Conservation (phyloP, 2,113 vertebrate species). For the Rutilus rutilus region DNA sequence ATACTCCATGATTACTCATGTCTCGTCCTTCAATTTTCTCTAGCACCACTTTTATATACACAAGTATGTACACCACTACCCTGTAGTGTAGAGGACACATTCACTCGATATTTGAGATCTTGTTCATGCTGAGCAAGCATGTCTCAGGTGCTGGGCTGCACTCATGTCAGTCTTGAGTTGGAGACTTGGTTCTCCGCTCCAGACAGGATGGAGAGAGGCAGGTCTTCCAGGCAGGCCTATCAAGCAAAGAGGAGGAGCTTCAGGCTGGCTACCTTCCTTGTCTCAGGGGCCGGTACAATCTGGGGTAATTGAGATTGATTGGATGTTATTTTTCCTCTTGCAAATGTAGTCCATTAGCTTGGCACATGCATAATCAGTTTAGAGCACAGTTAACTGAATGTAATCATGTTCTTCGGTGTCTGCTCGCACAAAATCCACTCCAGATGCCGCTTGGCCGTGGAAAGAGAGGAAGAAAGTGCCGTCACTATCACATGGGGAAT, state of each 20-base stretch:
- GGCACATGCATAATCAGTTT: slow-evolving; percentile 99
- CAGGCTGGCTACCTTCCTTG: slow-evolving; percentile 82
- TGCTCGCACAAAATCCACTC: slow-evolving; percentile 97
- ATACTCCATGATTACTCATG: not conserved
- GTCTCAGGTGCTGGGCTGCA: slow-evolving; percentile 48
- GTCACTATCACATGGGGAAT: slow-evolving; percentile 81
- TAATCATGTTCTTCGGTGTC: slow-evolving; percentile 99
- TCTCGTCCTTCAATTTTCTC: not conserved
- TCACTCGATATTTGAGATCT: not conserved
- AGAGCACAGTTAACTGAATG: slow-evolving; percentile 99
- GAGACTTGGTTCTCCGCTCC: slow-evolving; percentile 35
- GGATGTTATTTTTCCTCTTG: slow-evolving; percentile 99
- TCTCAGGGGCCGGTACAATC: slow-evolving; percentile 90
- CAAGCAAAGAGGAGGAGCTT: slow-evolving; percentile 72
- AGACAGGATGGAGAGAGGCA: slow-evolving; percentile 71
- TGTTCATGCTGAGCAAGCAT: slow-evolving; percentile 48
- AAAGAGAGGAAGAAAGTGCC: slow-evolving; percentile 81
- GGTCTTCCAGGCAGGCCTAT: slow-evolving; percentile 73
- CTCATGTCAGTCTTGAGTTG: slow-evolving; percentile 11
- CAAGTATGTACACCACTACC: not conserved
- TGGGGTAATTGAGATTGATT: slow-evolving; percentile 99
- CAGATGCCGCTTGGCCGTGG: slow-evolving; percentile 86
- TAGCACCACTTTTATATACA: not conserved
- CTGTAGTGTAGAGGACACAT: not conserved
- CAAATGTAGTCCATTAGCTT: slow-evolving; percentile 99